Evolutionary conservation across 2,113 vertebrate genomes (phyloP).

Genomic region (Apus apus): DNA sequence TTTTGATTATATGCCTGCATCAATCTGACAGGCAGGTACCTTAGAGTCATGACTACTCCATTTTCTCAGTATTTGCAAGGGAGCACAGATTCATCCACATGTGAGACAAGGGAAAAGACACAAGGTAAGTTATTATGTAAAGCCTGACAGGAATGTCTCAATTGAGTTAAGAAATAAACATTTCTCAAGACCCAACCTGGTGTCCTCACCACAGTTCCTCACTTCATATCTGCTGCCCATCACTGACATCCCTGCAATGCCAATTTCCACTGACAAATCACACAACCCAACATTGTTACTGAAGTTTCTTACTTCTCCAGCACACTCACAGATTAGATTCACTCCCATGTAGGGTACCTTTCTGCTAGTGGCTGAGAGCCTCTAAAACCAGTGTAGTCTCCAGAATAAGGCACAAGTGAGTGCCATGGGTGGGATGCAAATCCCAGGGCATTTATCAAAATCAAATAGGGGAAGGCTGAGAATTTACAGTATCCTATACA

Average conservation of each 20-base stretch:
- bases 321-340: background rate
- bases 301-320: background rate
- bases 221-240: background rate
- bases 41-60: background rate
- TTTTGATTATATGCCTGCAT: background rate
- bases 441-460: background rate
- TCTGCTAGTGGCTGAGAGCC: background rate
- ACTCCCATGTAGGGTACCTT: background rate
- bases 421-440: background rate
- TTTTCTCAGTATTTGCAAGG: background rate
- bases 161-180: background rate
- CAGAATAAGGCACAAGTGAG: background rate
- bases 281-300: background rate
- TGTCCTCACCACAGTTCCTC: background rate
- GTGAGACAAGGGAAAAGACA: background rate
- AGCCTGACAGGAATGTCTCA: background rate
- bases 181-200: rapidly evolving
- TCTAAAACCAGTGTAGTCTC: background rate
- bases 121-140: background rate
- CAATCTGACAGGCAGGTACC: background rate
- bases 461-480: rapidly evolving
- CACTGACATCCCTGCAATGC: background rate
- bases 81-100: background rate
- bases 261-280: background rate
- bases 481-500: background rate